Conservation (phyloP, 2,113 vertebrate genomes). For the Diadophis punctatus region DNA sequence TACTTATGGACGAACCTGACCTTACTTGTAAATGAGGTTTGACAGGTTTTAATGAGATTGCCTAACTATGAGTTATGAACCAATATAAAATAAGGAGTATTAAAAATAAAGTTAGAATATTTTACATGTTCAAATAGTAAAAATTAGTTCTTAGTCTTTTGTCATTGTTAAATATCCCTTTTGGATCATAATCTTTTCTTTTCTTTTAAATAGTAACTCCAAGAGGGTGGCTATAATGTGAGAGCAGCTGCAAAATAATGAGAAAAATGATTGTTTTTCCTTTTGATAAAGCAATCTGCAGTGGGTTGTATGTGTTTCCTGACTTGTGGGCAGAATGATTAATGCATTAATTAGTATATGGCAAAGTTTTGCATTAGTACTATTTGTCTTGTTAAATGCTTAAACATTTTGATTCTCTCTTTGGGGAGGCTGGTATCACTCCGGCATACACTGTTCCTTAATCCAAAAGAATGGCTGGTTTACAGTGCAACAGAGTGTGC, state of each 20-base stretch:
- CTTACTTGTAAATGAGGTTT: not conserved
- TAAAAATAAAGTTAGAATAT: not conserved
- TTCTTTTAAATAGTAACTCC: slow-evolving; percentile 9
- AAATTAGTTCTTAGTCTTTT: slow-evolving; percentile 18
- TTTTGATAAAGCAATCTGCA: not conserved
- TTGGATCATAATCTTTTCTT: slow-evolving; percentile 16
- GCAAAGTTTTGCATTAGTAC: not conserved
- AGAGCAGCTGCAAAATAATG: slow-evolving; percentile 43
- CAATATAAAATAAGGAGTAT: not conserved
- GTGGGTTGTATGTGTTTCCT: not conserved
- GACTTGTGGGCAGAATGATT: slow-evolving; percentile 2
- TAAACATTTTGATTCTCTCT: not conserved
- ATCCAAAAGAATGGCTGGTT: not conserved
- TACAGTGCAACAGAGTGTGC: rapidly evolving
- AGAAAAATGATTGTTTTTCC: slow-evolving; percentile 11
- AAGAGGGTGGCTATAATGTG: slow-evolving; percentile 4
- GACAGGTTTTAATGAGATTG: not conserved
- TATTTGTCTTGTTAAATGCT: slow-evolving; percentile 13
- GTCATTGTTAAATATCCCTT: slow-evolving; percentile 24
- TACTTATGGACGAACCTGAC: not conserved
- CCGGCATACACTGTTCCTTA: not conserved
- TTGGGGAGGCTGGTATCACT: not conserved
- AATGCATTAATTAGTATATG: slow-evolving; percentile 19
- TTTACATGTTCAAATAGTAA: slow-evolving; percentile 22
- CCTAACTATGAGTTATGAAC: not conserved